Conservation (phyloP, 1,140 invertebrate genomes). For the Pararge aegeria region DNA sequence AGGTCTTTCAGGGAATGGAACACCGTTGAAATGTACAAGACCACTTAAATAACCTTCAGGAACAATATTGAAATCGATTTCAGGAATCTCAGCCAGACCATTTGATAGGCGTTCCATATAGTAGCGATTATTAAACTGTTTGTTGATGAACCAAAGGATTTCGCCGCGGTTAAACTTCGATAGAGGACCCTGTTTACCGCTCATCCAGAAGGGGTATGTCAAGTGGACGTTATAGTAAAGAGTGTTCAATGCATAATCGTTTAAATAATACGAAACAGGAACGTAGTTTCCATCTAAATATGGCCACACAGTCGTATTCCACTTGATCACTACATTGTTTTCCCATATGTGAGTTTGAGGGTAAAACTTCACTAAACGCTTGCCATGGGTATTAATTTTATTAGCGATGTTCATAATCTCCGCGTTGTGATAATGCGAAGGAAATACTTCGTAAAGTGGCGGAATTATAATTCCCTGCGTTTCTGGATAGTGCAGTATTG, state of each 20-base stretch:
- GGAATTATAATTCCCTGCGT: conserved; percentile 82
- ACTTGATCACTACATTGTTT: conserved; percentile 69
- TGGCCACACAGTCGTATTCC: conserved; percentile 81
- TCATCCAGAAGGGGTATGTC: conserved; percentile 83
- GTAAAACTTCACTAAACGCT: conserved; percentile 48
- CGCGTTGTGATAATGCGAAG: conserved; percentile 82
- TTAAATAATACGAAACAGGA: conserved; percentile 84
- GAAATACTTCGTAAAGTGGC: conserved; percentile 83
- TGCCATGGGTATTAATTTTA: conserved; percentile 71
- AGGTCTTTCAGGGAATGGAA: conserved; percentile 82
- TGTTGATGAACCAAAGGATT: conserved; percentile 81
- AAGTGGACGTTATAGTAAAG: conserved; percentile 85
- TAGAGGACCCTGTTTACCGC: conserved; percentile 71
- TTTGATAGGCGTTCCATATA: conserved; percentile 85
- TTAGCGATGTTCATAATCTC: conserved; percentile 81
- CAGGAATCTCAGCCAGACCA: conserved; percentile 81
- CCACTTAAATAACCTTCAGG: conserved; percentile 84
- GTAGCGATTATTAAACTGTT: conserved; percentile 83
- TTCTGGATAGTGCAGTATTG: conserved; percentile 81
- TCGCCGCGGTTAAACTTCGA: conserved; percentile 82
- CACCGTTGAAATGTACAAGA: conserved; percentile 81
- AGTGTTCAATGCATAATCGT: conserved; percentile 86
- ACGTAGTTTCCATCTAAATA: conserved; percentile 14
- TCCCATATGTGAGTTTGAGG: conserved; percentile 53
- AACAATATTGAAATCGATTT: conserved; percentile 80